Conservation (phyloP, 2,113 vertebrate genomes). For the Misgurnus mizolepis region DNA sequence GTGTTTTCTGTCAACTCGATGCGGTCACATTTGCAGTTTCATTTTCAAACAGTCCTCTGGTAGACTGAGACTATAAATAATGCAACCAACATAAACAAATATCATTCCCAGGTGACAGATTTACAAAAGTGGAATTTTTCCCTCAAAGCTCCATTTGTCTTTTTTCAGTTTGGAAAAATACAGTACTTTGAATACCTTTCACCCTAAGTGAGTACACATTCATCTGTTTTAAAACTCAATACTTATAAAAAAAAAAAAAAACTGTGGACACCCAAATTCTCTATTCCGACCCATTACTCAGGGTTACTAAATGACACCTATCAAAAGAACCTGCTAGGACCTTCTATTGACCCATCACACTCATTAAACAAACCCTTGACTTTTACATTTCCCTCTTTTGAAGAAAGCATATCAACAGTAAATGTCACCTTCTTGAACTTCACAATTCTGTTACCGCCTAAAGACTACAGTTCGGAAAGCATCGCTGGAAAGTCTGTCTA, state of each 20-base stretch:
- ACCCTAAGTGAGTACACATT: not conserved
- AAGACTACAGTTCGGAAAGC: not conserved
- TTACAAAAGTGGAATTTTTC: conserved; percentile 32
- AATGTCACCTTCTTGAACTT: conserved; percentile 13
- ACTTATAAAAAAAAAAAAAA: too few species aligned
- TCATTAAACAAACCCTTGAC: not conserved
- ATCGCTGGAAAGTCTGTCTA: conserved; percentile 9
- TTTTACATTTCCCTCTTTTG: not conserved
- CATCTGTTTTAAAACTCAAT: too few species aligned
- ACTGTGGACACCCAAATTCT: too few species aligned
- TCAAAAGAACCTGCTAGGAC: not conserved
- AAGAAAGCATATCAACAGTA: not conserved
- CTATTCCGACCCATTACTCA: not conserved
- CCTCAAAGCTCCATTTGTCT: conserved; percentile 41
- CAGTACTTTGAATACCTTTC: not conserved
- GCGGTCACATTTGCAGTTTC: conserved; percentile 28
- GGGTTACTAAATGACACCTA: not conserved
- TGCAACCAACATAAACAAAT: conserved; percentile 44
- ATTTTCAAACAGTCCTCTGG: conserved; percentile 29
- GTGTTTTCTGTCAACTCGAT: conserved; percentile 33
- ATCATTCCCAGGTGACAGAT: conserved; percentile 38
- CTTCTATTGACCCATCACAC: not conserved
- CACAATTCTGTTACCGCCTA: not conserved
- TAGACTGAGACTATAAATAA: conserved; percentile 48
- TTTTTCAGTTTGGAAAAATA: not conserved